Base-by-base conservation (phyloP, 2,113 vertebrate species). In the Carollia perspicillata region DNA sequence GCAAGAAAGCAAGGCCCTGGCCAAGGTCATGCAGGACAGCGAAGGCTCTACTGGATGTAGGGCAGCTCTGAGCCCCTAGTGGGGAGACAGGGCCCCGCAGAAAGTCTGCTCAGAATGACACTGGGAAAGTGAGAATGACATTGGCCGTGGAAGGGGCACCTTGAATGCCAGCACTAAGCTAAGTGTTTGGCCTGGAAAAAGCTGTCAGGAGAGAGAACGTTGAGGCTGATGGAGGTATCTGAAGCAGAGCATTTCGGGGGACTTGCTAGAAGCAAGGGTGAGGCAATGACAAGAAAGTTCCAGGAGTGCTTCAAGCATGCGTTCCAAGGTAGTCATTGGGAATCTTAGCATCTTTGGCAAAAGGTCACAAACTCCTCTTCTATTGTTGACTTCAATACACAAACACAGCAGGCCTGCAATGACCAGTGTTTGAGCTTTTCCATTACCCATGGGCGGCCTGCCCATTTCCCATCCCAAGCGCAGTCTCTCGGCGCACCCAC, bases 381-480 rank as follows among this genome's bases (percentile, higher is more conserved):
- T 89, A 81, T 0, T 0, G 86, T 85, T 74, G 86, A 97, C 91
- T 92, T 96, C 95, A 97, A 97, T 96, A 71, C 60, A 18, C 1
- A 44, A 93, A 94, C 5, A 16, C 85, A 79, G 72, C 89, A 80
- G 97, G 68, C 83, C 84, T 0, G 0, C 53, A 83, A 44, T 14
- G 42, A 94, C 93, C 80, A n/a, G 53, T 94, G 84, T 87, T 95
- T 40, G 2, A 1, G 0, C 75, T 98, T 97, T 97, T 97, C 97
- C 97, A 87, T 98, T 95, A 81, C 96, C 98, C 94, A 8, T 23
- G 71, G 97, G 97, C 95, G 5, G 26, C 78, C 89, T 97, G 97
- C 98, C 97, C 97, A 0, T n/a, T 58, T 0, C 51, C 40, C 10
- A 37, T 14, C 10, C 9, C 75, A 44, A 11, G 9, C 53, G 0